Evolutionary conservation across 64 coral and sea anemone genomes (phyloP).

Genomic region (Platygyra sinensis): DNA sequence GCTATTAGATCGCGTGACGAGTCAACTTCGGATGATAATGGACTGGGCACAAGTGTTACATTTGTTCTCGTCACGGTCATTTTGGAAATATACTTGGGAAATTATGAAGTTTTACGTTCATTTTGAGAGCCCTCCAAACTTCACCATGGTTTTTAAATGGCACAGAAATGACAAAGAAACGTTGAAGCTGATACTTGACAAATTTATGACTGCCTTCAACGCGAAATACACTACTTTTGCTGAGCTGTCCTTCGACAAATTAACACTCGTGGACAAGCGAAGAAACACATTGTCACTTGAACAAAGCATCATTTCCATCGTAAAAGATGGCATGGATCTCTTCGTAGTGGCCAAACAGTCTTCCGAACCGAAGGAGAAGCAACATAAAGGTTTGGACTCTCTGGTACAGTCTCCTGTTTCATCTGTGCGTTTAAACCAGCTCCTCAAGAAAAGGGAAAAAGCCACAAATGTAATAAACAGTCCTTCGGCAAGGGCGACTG

Average conservation of each 20-base stretch:
- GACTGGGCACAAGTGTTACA: neutral
- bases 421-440: neutral
- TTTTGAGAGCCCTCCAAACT: conserved; percentile 58
- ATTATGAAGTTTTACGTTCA: conserved; percentile 73
- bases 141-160: conserved; percentile 66
- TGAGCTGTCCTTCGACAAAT: conserved; percentile 12
- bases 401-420: neutral
- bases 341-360: conserved; percentile 43
- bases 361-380: neutral
- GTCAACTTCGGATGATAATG: neutral
- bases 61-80: neutral
- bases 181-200: conserved; percentile 21
- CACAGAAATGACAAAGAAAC: conserved; percentile 30
- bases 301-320: conserved; percentile 10
- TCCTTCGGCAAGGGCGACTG: neutral
- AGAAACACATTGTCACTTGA: conserved; percentile 19
- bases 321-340: conserved; percentile 63
- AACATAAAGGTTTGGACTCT: conserved; percentile 6
- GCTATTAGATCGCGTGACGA: no score
- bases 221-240: neutral
- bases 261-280: conserved; percentile 25
- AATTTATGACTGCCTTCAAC: conserved; percentile 47
- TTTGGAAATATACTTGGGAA: neutral
- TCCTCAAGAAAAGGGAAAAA: neutral
- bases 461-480: neutral